A percentile compares a stretch with the other conserved stretches of the same genome.
phyloP scores from a whole-genome alignment of 2,797 vertebrate species.

The Ciconia nigra region DNA sequence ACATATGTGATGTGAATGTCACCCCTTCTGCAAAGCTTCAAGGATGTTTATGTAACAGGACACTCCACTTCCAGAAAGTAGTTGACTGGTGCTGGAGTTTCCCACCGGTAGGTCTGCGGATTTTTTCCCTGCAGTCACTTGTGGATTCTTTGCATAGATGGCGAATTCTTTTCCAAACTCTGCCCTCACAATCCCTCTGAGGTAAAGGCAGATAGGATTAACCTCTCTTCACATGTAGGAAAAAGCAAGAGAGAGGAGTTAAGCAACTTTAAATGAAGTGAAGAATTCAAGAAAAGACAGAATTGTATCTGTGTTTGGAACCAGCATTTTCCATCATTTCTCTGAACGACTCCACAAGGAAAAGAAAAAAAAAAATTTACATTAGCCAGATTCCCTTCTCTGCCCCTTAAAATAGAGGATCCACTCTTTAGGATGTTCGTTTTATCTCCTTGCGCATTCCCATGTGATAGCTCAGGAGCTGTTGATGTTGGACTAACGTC shows the following conservation, averaged over 20 bases:
- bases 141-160: slow-evolving; percentile 28
- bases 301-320: neutral
- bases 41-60: slow-evolving; percentile 63
- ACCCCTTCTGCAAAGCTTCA: slow-evolving; percentile 52
- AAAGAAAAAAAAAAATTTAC: neutral
- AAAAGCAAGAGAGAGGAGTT: neutral
- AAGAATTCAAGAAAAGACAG: neutral
- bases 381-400: slow-evolving; percentile 9
- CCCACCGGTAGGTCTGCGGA: neutral
- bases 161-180: slow-evolving; percentile 26
- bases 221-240: neutral
- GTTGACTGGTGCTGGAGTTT: slow-evolving; percentile 10
- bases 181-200: slow-evolving; percentile 44
- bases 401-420: slow-evolving; percentile 24
- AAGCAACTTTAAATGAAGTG: neutral
- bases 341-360: neutral
- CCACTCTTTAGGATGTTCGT: neutral
- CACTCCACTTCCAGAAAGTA: slow-evolving; percentile 50
- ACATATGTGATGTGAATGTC: slow-evolving; percentile 30
- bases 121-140: neutral
- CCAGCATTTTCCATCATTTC: neutral
- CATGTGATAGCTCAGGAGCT: slow-evolving; percentile 58
- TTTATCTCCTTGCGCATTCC: slow-evolving; percentile 52
- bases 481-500: slow-evolving; percentile 49
- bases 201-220: slow-evolving; percentile 39